Base-by-base conservation (phyloP, 1,140 invertebrate species). In the Myzus persicae region DNA sequence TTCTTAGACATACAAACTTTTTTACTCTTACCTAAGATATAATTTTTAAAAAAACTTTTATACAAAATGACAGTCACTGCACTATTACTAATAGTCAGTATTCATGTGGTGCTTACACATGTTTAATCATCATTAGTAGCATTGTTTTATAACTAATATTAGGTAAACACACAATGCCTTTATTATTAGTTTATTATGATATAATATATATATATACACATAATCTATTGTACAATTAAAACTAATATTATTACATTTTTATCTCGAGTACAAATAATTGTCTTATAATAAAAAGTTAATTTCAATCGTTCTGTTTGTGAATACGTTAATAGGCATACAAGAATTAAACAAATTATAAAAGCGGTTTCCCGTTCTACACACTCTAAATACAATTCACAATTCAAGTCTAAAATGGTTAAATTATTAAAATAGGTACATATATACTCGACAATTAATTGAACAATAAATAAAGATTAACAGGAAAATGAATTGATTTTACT, bases 81-180 rank as follows among this genome's bases (percentile, higher is more conserved):
- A 22, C 7, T 40, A 22, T 82, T 7, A 38, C 38, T 82, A 38
- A 40, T 24, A 40, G 81, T 38, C 40, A 82, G 40, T 82, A 22
- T 8, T 38, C 6, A 8, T 82, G 22, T 82, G 22, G 31, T 82
- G n/a, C n/a, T n/a, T n/a, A 24, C 5, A 82, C n/a, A 82, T 81
- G 76, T 81, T 81, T 81, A 82, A 38, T 82, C 81, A 38, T 82
- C 81, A 40, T 82, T 82, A 82, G 46, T 81, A 76, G 31, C 14
- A 82, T 38, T 8, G 22, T 82, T 82, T 40, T 40, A n/a, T 6
- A 5, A 76, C 31, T 76, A 36, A 76, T 76, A n/a, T 76, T n/a
- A 18, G n/a, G n/a, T n/a, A n/a, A n/a, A n/a, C n/a, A n/a, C 18
- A 76, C 59, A 76, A n/a, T n/a, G 11, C n/a, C n/a, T n/a, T n/a